phyloP scores from a whole-genome alignment of 2,113 vertebrate genomes.

The Nibea albiflora region DNA sequence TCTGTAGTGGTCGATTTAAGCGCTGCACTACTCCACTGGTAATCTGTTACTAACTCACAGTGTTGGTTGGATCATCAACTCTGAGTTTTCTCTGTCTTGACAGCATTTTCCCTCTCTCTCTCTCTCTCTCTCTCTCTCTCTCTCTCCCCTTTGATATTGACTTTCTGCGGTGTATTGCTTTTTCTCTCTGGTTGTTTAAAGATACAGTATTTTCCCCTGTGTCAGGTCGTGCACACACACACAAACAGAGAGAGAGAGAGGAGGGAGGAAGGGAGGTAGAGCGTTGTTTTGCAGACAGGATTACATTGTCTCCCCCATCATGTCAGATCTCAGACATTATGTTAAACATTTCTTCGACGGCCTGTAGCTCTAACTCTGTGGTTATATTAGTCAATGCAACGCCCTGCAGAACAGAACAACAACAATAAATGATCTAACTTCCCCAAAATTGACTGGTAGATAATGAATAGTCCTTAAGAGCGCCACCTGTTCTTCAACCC shows the following conservation, averaged over 20 bases:
- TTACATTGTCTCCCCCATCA: conserved; percentile 70
- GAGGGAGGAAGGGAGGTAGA: conserved; percentile 46
- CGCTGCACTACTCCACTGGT: background rate
- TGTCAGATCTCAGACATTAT: conserved; percentile 72
- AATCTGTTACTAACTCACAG: conserved; percentile 13
- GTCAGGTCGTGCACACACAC: conserved; percentile 41
- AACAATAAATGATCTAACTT: conserved; percentile 44
- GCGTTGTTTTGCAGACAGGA: conserved; percentile 75
- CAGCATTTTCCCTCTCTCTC: background rate
- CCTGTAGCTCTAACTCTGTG: conserved; percentile 37
- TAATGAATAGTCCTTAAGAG: conserved; percentile 36
- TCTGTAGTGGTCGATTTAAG: background rate
- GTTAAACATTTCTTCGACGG: conserved; percentile 54
- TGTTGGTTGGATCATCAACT: conserved; percentile 18
- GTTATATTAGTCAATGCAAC: background rate
- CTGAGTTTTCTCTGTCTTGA: conserved; percentile 29
- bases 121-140: too few relatives aligned
- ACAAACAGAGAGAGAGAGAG: conserved; percentile 44
- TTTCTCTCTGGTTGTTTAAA: conserved; percentile 43
- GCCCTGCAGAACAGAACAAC: background rate
- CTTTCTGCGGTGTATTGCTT: conserved; percentile 49
- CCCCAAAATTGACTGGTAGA: conserved; percentile 42
- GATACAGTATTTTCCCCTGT: conserved; percentile 47
- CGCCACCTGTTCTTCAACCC: conserved; percentile 34
- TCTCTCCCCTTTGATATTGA: conserved; percentile 30